Base-by-base conservation (phyloP, 2,113 vertebrate genomes). In the Sinocyclocheilus rhinocerous region DNA sequence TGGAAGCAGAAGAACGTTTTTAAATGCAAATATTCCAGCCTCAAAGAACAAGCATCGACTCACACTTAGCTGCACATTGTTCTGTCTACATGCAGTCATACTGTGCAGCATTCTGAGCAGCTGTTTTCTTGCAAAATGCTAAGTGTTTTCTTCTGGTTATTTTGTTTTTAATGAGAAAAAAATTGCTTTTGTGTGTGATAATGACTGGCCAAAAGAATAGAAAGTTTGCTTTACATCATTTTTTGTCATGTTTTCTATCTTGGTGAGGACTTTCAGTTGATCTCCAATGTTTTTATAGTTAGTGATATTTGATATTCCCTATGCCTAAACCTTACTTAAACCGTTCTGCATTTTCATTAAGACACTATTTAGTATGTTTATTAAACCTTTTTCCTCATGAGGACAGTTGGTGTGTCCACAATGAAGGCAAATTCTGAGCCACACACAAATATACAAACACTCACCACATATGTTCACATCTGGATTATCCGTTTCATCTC, bases 401-500 rank as follows among this genome's bases (percentile, higher is more conserved):
- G 4, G 0, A 72, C 9, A 22, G 69, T 33, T 69, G 69, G 9
- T 10, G 10, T 20, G 4, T 72, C 36, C 36, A 69, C 0, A 10
- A 45, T 45, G 42, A 8, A 45, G 42, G 42, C 42, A 45, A 42
- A 9, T 13, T 72, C 33, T 72, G 36, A 22, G 8, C 33, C 39
- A 76, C 36, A 63, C 20, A 84, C 67, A 45, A 5, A 15, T 45
- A 39, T 69, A 75, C 84, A 83, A 22, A 90, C 81, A 91, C 84
- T 91, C 85, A 92, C 90, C 92, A 86, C 91, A 92, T 42, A 42
- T 93, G 92, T 94, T 91, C 88, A 86, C 73, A 57, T 59, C 86
- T 87, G 89, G 94, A 91, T 94, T 91, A 94, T 94, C 90, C 11
- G 42, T 86, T 63, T 93, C 86, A 92, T 92, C 92, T 90, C 89